Evolutionary conservation across 2,797 vertebrate species (phyloP), one percentile per base, ranked within the genome.

Genomic region (Molossus alvarezi): DNA sequence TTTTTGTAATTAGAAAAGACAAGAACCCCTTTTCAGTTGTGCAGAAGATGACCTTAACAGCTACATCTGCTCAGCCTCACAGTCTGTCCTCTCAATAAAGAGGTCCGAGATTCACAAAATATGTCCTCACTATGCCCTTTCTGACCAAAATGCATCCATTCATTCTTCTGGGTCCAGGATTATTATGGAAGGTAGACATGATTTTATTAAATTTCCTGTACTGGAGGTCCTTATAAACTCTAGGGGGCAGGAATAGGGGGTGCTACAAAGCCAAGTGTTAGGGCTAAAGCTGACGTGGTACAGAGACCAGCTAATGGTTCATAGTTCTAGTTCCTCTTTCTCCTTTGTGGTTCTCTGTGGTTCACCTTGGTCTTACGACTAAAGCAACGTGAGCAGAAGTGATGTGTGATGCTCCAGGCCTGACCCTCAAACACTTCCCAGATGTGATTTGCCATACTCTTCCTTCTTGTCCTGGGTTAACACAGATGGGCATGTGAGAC

Each of bases 1-100:
- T 51, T 77, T 93, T 93, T 85, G 84, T 91, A 95, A 95, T 91
- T 58, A 95, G 90, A 76, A 88, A 94, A 86, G 64, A 88, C 53
- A 95, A 90, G 87, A 75, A 79, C 72, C 67, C 57, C 83, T 62
- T 85, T 80, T 76, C 23, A 71, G 13, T 92, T 94, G 65, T 94
- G 48, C 58, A 88, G 57, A 95, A 79, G 67, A 86, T 92, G 93
- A 92, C 81, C 84, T 90, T 93, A 93, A 57, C 23, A 67, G 57
- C 81, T 96, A 80, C 45, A 29, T 95, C 90, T 90, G 67, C 60
- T 92, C 73, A 91, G 69, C 62, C 45, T 96, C 57, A 87, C 20
- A 20, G 53, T 53, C 96, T 95, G 51, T 92, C 90, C 93, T 95
- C 20, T 17, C 62, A 62, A 60, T 14, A 64, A 90, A 25, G 69